Conservation (phyloP, 2,797 vertebrate species). For the Hylomyscus alleni region DNA sequence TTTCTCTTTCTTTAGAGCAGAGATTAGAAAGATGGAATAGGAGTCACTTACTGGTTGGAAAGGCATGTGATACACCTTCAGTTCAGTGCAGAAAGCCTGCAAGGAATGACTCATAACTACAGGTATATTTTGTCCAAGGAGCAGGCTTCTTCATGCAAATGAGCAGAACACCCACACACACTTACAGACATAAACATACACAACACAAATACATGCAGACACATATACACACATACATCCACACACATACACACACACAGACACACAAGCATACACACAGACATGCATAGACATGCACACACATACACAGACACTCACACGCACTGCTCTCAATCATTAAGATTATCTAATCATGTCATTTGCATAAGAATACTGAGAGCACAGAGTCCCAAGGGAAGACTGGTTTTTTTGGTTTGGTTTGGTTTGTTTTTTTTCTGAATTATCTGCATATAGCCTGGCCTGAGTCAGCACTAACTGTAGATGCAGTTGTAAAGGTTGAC, state of each 20-base stretch:
- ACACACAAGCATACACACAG: background rate
- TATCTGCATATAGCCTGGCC: background rate
- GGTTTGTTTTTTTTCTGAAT: background rate
- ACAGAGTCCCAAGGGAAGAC: background rate
- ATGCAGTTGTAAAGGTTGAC: background rate
- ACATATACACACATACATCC: background rate
- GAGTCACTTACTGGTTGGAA: background rate
- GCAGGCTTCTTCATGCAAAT: background rate
- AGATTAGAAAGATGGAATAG: background rate
- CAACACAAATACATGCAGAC: background rate
- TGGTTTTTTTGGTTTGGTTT: background rate
- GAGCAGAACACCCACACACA: background rate
- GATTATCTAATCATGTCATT: background rate
- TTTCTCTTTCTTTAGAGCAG: constrained; percentile 40
- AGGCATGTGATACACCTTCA: background rate
- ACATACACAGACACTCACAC: background rate
- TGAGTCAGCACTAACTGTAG: background rate
- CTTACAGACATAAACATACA: fast-evolving
- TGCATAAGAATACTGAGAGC: background rate
- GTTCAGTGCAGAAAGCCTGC: background rate
- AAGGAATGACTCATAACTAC: background rate
- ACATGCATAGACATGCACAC: fast-evolving
- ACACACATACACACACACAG: fast-evolving
- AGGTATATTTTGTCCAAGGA: constrained; percentile 10
- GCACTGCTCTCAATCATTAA: background rate